phyloP scores from a whole-genome alignment of 35 echinoderm and acorn worm species.

The Amphiura filiformis region DNA sequence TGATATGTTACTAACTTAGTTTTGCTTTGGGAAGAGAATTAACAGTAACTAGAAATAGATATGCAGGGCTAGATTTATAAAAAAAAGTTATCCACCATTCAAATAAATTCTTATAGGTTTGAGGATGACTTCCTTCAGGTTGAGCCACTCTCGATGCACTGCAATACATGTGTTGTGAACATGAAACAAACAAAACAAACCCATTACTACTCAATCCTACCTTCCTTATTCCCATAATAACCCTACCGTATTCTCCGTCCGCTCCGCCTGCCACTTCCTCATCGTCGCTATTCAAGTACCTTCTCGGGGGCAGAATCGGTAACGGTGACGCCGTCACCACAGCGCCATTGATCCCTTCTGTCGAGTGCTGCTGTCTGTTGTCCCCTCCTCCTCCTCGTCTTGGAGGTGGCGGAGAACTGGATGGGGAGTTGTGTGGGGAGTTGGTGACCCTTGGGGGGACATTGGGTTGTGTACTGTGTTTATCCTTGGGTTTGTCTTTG shows the following conservation, averaged over 20 bases:
- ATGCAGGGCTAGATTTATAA: too few relatives aligned
- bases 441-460: conserved; percentile 11
- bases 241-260: neutral
- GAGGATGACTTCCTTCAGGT: too few relatives aligned
- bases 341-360: conserved; percentile 20
- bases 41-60: too few relatives aligned
- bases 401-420: conserved; percentile 18
- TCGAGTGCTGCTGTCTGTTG: conserved; percentile 25
- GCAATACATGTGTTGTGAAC: too few relatives aligned
- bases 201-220: too few relatives aligned
- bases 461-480: conserved; percentile 7
- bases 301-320: conserved; percentile 59
- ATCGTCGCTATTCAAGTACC: conserved; percentile 43
- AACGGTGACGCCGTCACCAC: conserved; percentile 29
- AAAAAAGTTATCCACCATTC: too few relatives aligned
- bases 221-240: neutral
- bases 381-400: conserved; percentile 1
- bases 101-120: too few relatives aligned
- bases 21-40: too few relatives aligned
- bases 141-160: too few relatives aligned
- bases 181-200: too few relatives aligned
- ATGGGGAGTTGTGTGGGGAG: conserved; percentile 35
- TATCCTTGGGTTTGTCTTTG: conserved; percentile 9
- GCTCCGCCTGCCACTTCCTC: neutral
- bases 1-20: too few relatives aligned